phyloP scores from a whole-genome alignment of 2,113 vertebrate genomes.

The Myiopsitta monachus region DNA sequence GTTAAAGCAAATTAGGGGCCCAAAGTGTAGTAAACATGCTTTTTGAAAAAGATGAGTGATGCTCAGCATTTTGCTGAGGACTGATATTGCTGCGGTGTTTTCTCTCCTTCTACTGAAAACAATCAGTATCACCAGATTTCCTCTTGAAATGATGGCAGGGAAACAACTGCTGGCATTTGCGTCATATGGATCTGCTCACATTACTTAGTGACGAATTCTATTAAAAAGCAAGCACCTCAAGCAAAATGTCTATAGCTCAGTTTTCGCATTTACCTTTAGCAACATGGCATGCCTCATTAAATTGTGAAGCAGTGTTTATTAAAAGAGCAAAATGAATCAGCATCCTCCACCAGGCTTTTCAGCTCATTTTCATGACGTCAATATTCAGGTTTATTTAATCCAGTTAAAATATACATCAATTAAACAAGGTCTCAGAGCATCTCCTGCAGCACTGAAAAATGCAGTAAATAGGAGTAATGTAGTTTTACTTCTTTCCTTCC shows the following conservation, averaged over 20 bases:
- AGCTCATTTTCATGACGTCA: constrained; percentile 47
- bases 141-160: background rate
- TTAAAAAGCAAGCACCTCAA: constrained; percentile 23
- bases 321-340: background rate
- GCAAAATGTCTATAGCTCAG: background rate
- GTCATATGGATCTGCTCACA: constrained; percentile 10
- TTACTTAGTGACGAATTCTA: background rate
- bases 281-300: background rate
- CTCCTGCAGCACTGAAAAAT: background rate
- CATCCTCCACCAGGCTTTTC: constrained; percentile 2
- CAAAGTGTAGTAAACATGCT: background rate
- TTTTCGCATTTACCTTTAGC: constrained; percentile 39
- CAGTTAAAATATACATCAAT: constrained; percentile 53
- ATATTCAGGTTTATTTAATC: constrained; percentile 24
- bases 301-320: constrained; percentile 21
- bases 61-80: background rate
- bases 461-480: background rate
- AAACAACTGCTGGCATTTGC: background rate
- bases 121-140: background rate
- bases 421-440: constrained; percentile 4
- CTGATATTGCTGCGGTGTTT: background rate
- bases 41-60: background rate
- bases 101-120: background rate
- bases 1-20: background rate
- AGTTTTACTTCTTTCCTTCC: background rate